A percentile compares a stretch with the other conserved stretches of the same genome.
Conservation (phyloP, 2,113 vertebrate genomes). For the Nycticryphes semicollaris region DNA sequence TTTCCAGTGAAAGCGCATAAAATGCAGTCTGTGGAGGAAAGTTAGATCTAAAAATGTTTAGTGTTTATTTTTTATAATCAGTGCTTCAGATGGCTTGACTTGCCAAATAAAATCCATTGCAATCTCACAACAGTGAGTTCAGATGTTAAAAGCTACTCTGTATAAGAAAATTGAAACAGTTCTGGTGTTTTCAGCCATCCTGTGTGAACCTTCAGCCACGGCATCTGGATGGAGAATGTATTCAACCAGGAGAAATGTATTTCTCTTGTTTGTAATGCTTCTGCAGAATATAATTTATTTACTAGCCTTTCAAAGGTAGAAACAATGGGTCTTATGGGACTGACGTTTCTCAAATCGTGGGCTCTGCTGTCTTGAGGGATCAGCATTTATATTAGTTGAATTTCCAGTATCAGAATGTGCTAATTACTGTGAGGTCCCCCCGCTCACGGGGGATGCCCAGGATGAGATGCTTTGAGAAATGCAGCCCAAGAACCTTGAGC, state of each 20-base stretch:
- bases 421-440: neutral
- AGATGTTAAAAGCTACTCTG: neutral
- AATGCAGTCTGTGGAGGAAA: neutral
- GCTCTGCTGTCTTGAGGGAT: neutral
- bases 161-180: neutral
- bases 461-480: neutral
- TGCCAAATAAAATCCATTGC: neutral
- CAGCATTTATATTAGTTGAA: neutral
- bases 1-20: conserved; percentile 12
- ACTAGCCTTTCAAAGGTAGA: neutral
- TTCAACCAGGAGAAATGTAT: neutral
- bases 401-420: neutral
- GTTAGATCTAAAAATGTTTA: neutral
- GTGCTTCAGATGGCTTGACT: neutral
- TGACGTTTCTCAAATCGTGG: rapidly evolving
- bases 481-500: neutral
- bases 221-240: neutral
- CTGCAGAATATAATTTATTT: neutral
- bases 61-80: conserved; percentile 25
- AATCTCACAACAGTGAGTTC: neutral
- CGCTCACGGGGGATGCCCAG: neutral
- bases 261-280: neutral
- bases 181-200: neutral
- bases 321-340: neutral
- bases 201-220: neutral